Conservation (phyloP, 2,113 vertebrate genomes). For the Turnix velox region DNA sequence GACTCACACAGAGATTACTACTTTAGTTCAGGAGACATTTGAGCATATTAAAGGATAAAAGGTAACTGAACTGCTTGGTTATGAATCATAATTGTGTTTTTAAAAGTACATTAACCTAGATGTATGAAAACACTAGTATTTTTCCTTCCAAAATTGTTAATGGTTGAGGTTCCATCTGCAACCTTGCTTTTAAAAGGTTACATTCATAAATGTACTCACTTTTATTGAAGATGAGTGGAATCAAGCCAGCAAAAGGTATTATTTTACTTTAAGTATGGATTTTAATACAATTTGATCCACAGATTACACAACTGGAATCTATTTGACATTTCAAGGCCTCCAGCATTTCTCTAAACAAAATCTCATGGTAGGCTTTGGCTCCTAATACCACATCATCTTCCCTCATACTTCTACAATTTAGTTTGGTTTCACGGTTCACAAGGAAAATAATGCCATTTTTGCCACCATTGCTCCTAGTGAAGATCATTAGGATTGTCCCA, state of each 20-base stretch:
- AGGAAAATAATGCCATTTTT: slow-evolving; percentile 10
- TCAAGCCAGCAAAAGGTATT: neutral
- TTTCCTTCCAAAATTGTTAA: neutral
- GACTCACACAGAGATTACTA: neutral
- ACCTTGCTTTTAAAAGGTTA: slow-evolving; percentile 26
- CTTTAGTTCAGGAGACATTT: neutral
- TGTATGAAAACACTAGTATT: neutral
- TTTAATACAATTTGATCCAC: slow-evolving; percentile 44
- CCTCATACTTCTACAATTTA: neutral
- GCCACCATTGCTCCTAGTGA: neutral
- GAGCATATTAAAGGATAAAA: neutral
- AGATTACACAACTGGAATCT: slow-evolving; percentile 42
- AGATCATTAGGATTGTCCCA: neutral
- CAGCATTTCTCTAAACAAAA: slow-evolving; percentile 44
- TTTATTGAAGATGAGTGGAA: slow-evolving; percentile 20
- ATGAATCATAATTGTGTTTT: neutral
- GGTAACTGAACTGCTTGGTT: neutral
- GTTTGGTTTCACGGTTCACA: neutral
- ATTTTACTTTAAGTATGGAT: slow-evolving; percentile 33
- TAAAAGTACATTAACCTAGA: neutral
- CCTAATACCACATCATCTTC: neutral
- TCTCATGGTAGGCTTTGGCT: slow-evolving; percentile 17
- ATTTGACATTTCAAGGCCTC: slow-evolving; percentile 38
- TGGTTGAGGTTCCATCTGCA: neutral
- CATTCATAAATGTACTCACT: neutral